Evolutionary conservation across 2,113 vertebrate genomes (phyloP), one percentile per base, ranked within the genome.

Genomic region (Tricholaema leucomelas): DNA sequence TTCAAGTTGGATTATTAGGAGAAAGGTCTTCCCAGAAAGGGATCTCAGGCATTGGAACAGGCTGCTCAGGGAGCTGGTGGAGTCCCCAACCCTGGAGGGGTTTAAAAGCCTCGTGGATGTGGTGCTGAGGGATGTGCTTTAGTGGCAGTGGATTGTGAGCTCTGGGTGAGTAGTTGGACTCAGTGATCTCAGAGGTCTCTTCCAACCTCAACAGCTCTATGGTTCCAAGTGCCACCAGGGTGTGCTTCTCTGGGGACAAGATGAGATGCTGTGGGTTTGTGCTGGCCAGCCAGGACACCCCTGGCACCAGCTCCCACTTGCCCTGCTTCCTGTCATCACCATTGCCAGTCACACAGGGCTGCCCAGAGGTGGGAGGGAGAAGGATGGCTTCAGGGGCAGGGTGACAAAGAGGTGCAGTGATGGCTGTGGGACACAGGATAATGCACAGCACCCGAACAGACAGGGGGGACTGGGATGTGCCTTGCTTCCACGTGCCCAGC

Each of bases 271-370:
- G 0, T 3, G 11, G 8, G 17, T 78, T 42, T 64, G 58, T 52
- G 38, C 50, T 64, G 85, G 33, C 15, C 46, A 52, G 35, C 0
- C 2, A 64, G 14, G 38, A 33, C 4, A 4, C 40, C 1, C 63
- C 18, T 1, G 1, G 35, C 1, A 0, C 20, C 1, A 0, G 33
- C 21, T 23, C 16, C 31, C 83, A 74, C 46, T 28, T n/a, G 50
- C 12, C 38, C 21, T 30, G 38, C 44, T 15, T 28, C 28, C 12
- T 17, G 8, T 44, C 6, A 2, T 50, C 77, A 72, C 50, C 12
- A 3, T 21, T 8, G 58, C 28, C 42, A 55, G 15, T n/a, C 58
- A 78, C 17, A 38, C 2, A 0, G 3, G 7, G 33, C 42, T 81
- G 66, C 48, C 42, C 3, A 1, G 44, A 56, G 40, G 42, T 6